A percentile compares a stretch with the other conserved stretches of the same genome.
Evolutionary conservation across 2,888 invertebrate species (phyloP).

Genomic region (Acrocyrtus sp.): DNA sequence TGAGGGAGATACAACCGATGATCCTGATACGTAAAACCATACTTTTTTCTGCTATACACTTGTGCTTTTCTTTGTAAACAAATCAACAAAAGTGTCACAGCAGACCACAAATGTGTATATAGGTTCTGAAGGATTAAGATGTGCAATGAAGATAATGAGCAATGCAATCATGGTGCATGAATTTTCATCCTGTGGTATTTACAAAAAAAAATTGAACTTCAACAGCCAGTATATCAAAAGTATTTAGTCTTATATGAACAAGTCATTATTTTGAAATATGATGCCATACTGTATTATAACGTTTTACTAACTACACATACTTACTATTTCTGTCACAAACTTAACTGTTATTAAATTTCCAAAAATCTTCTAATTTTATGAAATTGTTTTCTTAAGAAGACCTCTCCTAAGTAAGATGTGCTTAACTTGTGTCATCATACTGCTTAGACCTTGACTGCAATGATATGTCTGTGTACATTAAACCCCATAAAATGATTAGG

Average conservation of each 20-base stretch:
- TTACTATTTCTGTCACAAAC: too few relatives aligned
- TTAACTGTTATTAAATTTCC: too few relatives aligned
- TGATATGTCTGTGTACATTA: conserved; percentile 45
- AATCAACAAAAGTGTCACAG: neutral
- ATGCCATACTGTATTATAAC: too few relatives aligned
- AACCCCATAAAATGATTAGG: conserved; percentile 56
- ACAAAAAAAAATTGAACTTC: neutral
- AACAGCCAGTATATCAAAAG: neutral
- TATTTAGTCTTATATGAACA: conserved; percentile 5
- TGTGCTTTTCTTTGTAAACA: neutral
- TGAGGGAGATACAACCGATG: conserved; percentile 63
- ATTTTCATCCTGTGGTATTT: conserved; percentile 24
- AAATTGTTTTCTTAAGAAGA: too few relatives aligned
- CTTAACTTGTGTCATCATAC: conserved; percentile 33
- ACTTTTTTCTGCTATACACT: neutral
- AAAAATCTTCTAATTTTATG: too few relatives aligned
- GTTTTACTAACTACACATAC: too few relatives aligned
- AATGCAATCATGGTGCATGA: conserved; percentile 29
- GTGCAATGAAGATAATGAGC: neutral
- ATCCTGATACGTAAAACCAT: conserved; percentile 56
- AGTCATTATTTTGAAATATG: conserved; percentile 21
- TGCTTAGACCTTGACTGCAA: conserved; percentile 50
- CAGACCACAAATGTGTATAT: neutral
- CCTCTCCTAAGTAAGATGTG: too few relatives aligned
- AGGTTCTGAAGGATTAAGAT: neutral